Conservation (phyloP, 1,140 invertebrate genomes). For the Drosophila nigromelanica region DNA sequence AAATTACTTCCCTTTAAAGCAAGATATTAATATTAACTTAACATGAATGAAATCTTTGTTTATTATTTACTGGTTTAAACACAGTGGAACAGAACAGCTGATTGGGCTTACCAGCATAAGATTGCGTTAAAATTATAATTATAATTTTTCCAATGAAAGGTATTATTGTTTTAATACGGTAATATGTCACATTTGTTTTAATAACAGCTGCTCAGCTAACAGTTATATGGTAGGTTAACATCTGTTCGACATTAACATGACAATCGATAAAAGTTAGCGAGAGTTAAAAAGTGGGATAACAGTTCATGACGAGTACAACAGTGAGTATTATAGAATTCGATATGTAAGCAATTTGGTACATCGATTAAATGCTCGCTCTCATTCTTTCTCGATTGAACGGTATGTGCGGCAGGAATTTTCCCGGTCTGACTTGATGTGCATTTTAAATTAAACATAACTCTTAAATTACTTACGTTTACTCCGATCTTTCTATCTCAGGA, state of each 20-base stretch:
- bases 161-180: too few relatives aligned
- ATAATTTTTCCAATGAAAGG: too few relatives aligned
- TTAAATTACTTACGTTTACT: constrained; percentile 13
- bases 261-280: not conserved
- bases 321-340: not conserved
- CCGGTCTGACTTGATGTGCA: constrained; percentile 25
- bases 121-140: too few relatives aligned
- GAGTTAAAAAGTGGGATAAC: not conserved
- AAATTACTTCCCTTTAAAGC: too few relatives aligned
- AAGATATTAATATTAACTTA: too few relatives aligned
- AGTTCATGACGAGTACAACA: constrained; percentile 4
- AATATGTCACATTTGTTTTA: not conserved
- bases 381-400: constrained; percentile 44
- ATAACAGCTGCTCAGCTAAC: not conserved
- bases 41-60: too few relatives aligned
- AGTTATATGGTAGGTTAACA: too few relatives aligned
- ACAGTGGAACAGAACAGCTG: too few relatives aligned
- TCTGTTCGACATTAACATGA: not conserved
- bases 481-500: not conserved
- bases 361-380: constrained; percentile 26
- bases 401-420: constrained; percentile 34
- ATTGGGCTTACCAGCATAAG: too few relatives aligned
- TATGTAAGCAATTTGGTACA: constrained; percentile 17
- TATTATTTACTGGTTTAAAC: too few relatives aligned
- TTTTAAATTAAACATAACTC: constrained; percentile 36